phyloP scores from a whole-genome alignment of 2,888 invertebrate species.

The Spodoptera exigua region DNA sequence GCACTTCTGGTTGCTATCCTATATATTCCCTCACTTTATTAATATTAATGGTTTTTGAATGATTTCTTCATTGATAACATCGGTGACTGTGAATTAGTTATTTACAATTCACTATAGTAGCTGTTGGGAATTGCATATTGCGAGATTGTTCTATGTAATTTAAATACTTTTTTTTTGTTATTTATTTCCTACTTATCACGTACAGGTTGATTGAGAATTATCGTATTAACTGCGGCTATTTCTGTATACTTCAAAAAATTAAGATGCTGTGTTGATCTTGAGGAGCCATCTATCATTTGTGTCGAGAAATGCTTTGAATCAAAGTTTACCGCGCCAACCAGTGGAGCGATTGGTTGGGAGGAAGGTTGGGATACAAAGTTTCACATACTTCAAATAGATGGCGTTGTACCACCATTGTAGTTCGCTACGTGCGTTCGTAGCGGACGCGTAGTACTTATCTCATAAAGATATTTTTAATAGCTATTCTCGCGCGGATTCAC shows the following conservation, averaged over 20 bases:
- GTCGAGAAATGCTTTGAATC: constrained; percentile 7
- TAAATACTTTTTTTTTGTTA: no score
- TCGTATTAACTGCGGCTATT: no score
- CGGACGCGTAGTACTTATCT: no score
- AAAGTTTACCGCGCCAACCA: not conserved
- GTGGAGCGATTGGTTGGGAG: not conserved
- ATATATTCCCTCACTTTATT: constrained; percentile 6
- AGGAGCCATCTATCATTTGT: constrained; percentile 45
- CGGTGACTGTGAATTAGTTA: constrained; percentile 5
- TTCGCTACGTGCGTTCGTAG: no score
- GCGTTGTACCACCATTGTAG: constrained; percentile 32
- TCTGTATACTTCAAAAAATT: not conserved
- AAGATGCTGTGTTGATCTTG: not conserved
- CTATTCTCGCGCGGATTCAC: no score
- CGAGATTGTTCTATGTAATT: no score
- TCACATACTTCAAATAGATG: constrained; percentile 39
- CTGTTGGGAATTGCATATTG: no score
- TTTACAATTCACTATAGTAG: constrained; percentile 9
- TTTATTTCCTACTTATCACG: no score
- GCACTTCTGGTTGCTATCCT: not conserved
- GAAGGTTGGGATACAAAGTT: constrained; percentile 28
- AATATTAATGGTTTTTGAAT: constrained; percentile 21
- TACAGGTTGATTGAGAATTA: no score
- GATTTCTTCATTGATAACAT: constrained; percentile 25
- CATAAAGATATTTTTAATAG: no score